Evolutionary conservation across 2,113 vertebrate species (phyloP), one percentile per base, ranked within the genome.

Genomic region (Cinclus mexicanus): DNA sequence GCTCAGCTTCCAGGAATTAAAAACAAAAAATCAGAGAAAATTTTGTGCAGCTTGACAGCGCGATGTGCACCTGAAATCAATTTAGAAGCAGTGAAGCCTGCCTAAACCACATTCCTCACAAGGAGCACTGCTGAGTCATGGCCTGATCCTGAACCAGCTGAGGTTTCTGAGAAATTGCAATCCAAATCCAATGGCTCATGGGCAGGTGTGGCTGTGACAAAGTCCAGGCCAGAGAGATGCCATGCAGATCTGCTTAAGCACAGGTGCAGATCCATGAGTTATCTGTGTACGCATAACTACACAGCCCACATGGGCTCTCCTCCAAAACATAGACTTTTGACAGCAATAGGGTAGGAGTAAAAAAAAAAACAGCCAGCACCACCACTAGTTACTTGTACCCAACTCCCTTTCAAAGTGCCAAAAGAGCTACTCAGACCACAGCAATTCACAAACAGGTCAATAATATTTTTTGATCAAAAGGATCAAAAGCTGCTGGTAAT

Each of bases 41-140:
- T 41, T 77, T 83, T 70, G 46, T 74, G 75, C 55, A 86, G 72
- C 71, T 83, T 83, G 90, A 92, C 75, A 74, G 78, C 52, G 71
- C 83, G 92, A 81, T 11, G 0, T 89, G 88, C 83, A 93, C 88
- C 85, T 86, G 88, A 96, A 96, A 95, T 93, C 37, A 79, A 78
- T 92, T 81, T 88, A 87, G 94, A 93, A 93, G 90, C 88, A 88
- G 71, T 5, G 8, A 74, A 80, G 68, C 61, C 69, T 90, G 90
- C 31, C 10, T 39, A 95, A 76, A 63, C 55, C 91, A 90, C 87
- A 83, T 74, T 92, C 79, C 87, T 96, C 83, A 56, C 31, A 83
- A 59, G 79, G 25, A 77, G 63, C 1, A 6, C 71, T 93, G 94
- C 94, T 94, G 92, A 95, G 68, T 95, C 93, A 95, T 10, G 50